Conservation (phyloP, 2,888 invertebrate species). For the Drosophila subsilvestris region DNA sequence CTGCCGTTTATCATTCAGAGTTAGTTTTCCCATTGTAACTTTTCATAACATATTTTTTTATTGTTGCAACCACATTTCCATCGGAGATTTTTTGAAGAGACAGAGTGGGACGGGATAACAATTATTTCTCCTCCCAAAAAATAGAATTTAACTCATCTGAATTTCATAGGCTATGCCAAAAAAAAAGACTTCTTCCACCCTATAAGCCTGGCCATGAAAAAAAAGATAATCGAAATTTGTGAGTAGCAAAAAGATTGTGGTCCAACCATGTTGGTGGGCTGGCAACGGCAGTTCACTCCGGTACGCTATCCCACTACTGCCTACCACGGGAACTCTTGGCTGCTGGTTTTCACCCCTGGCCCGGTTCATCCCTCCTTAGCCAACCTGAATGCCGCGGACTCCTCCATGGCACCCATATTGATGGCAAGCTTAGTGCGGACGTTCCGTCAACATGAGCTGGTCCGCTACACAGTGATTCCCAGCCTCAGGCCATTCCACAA, state of each 20-base stretch:
- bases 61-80: no score
- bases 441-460: constrained; percentile 92
- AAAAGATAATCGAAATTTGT: no score
- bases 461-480: constrained; percentile 88
- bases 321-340: constrained; percentile 99
- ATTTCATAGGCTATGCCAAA: no score
- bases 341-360: constrained; percentile 99
- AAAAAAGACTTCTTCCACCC: no score
- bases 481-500: constrained; percentile 96
- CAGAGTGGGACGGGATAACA: no score
- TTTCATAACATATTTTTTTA: no score
- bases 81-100: no score
- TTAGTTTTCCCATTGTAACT: no score
- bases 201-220: no score
- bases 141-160: no score
- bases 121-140: no score
- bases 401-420: constrained; percentile 96
- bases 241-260: constrained; percentile 87
- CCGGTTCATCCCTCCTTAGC: constrained; percentile 98
- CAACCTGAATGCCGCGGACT: constrained; percentile 94
- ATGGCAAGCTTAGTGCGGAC: constrained; percentile 98
- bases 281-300: constrained; percentile 95
- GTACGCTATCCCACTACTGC: constrained; percentile 99
- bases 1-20: no score
- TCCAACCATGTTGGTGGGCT: constrained; percentile 93